Percentiles rank a stretch among this genome's conserved stretches.
Evolutionary conservation across 2,797 vertebrate species (phyloP).

Genomic region (Bryconaethiops microstoma): DNA sequence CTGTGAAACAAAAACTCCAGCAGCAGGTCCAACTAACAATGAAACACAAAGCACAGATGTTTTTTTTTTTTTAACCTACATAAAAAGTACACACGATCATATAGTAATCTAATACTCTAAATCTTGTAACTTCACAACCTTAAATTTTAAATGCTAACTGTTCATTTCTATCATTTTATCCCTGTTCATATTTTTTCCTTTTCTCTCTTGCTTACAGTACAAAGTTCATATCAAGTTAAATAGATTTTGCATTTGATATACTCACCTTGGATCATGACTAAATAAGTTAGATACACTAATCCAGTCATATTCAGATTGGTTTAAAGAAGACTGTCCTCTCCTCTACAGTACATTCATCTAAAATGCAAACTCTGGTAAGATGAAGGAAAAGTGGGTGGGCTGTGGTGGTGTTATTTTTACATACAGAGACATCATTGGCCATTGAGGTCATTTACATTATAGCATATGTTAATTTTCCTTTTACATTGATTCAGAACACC

Average conservation of each 20-base stretch:
- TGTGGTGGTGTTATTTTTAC: not conserved
- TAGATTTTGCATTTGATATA: not conserved
- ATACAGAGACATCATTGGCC: not conserved
- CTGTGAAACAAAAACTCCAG: not conserved
- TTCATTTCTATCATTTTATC: no score
- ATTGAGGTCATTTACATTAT: not conserved
- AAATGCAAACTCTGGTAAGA: not conserved
- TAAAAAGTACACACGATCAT: not conserved
- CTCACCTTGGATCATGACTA: not conserved
- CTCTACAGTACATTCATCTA: not conserved
- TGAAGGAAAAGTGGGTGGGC: not conserved
- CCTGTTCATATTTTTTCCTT: not conserved
- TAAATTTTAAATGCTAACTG: not conserved
- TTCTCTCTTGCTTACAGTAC: not conserved
- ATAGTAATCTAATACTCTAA: not conserved
- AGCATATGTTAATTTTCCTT: not conserved
- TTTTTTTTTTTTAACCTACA: not conserved
- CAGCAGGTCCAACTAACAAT: not conserved
- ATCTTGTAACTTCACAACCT: not conserved
- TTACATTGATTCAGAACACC: no score
- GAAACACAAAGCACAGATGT: not conserved
- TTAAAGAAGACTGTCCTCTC: conserved; percentile 3
- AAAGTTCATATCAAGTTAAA: not conserved
- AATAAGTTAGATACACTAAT: not conserved
- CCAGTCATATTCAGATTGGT: not conserved